Percentiles rank a stretch among this genome's conserved stretches.
Evolutionary conservation across 2,113 vertebrate species (phyloP).

Genomic region (Sinocyclocheilus maitianheensis): DNA sequence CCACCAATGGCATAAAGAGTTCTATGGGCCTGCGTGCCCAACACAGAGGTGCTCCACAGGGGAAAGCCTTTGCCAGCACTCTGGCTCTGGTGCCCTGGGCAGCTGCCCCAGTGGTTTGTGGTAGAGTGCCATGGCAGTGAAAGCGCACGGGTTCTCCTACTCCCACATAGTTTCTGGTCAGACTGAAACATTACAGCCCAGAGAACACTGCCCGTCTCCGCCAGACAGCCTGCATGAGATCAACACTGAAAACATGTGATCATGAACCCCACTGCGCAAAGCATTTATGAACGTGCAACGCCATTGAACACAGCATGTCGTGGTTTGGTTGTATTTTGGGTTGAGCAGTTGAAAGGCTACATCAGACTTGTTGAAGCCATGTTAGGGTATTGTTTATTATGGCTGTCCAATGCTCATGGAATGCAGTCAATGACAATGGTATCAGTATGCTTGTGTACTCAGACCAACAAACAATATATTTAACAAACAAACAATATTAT

Average conservation of each 20-base stretch:
- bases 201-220: constrained; percentile 32
- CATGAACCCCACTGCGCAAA: constrained; percentile 30
- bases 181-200: constrained; percentile 54
- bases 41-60: constrained; percentile 22
- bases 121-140: constrained; percentile 57
- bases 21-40: constrained; percentile 16
- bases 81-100: constrained; percentile 55
- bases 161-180: constrained; percentile 57
- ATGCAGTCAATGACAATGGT: background rate
- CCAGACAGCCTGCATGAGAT: constrained; percentile 55
- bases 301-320: constrained; percentile 30
- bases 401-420: background rate
- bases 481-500: background rate
- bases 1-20: constrained; percentile 37
- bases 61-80: constrained; percentile 47
- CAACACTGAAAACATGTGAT: constrained; percentile 46
- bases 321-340: constrained; percentile 19
- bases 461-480: background rate
- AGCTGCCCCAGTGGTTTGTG: constrained; percentile 57
- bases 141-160: constrained; percentile 49
- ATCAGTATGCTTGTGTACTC: background rate
- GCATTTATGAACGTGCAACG: constrained; percentile 27
- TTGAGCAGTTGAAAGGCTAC: background rate
- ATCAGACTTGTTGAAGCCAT: constrained; percentile 20
- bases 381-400: background rate